Evolutionary conservation across 2,888 invertebrate species (phyloP).

Genomic region (Proisotoma minuta): DNA sequence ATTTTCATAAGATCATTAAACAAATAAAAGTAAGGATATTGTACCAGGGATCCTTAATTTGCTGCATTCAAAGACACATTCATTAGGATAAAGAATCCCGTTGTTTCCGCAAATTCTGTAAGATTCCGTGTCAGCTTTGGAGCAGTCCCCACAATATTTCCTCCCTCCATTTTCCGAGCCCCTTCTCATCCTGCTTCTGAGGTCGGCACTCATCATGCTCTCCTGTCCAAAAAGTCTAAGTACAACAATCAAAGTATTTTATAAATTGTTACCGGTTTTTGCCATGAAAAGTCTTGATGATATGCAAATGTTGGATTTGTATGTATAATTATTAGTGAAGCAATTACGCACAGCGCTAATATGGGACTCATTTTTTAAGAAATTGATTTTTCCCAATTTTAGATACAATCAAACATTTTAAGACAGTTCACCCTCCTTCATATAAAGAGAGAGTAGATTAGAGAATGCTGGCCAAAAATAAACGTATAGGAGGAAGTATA

Average conservation of each 20-base stretch:
- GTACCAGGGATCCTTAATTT: slow-evolving; percentile 32
- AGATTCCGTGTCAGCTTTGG: slow-evolving; percentile 20
- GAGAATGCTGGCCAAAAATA: too few species aligned
- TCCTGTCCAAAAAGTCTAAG: slow-evolving; percentile 9
- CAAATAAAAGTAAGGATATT: background rate
- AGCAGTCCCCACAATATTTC: slow-evolving; percentile 31
- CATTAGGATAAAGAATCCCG: slow-evolving; percentile 27
- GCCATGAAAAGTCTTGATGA: slow-evolving; percentile 30
- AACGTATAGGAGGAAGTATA: too few species aligned
- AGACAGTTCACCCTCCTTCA: too few species aligned
- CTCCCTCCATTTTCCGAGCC: slow-evolving; percentile 19
- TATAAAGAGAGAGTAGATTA: too few species aligned
- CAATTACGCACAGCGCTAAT: slow-evolving; percentile 1
- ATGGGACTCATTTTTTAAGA: background rate
- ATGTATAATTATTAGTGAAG: background rate
- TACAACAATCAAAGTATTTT: background rate
- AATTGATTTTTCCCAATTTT: too few species aligned
- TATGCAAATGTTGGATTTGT: slow-evolving; percentile 9
- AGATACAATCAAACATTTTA: too few species aligned
- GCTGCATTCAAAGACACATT: slow-evolving; percentile 29
- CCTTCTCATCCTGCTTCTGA: slow-evolving; percentile 26
- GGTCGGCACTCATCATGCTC: slow-evolving; percentile 32
- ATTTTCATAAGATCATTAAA: background rate
- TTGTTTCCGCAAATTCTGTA: slow-evolving; percentile 37
- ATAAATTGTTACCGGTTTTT: slow-evolving; percentile 23